These are phyloP conservation scores for Ylistrum balloti DNA, from an alignment of 1,140 invertebrate genomes.

Conservation along the genomic window DNA sequence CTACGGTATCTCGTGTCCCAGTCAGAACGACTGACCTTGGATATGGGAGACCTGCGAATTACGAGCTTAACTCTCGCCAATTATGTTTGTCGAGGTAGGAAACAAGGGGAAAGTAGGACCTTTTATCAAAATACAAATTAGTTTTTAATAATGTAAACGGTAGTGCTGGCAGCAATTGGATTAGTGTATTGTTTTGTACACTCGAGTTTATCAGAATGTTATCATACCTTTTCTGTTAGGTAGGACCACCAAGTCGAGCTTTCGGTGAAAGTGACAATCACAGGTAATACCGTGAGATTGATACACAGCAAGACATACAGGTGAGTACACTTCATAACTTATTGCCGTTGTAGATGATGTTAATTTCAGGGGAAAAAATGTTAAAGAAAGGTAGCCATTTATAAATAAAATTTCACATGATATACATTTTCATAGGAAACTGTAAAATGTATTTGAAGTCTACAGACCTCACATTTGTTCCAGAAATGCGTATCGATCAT, in stretches of 20 bases:
- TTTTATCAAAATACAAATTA: conserved; percentile 27
- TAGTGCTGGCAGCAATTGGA: not conserved
- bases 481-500: not conserved
- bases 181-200: not conserved
- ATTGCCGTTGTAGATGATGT: too few species aligned
- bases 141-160: conserved; percentile 36
- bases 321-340: not conserved
- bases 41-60: conserved; percentile 23
- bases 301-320: not conserved
- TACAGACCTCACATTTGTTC: not conserved
- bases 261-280: not conserved
- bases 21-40: not conserved
- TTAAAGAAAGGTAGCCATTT: too few species aligned
- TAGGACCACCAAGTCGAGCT: not conserved
- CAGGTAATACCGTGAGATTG: not conserved
- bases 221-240: not conserved
- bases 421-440: too few species aligned
- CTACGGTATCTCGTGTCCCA: not conserved
- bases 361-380: too few species aligned
- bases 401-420: too few species aligned
- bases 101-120: not conserved
- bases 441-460: too few species aligned
- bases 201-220: not conserved
- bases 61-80: not conserved
- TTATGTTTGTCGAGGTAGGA: not conserved